Evolutionary conservation across 2,113 vertebrate genomes (phyloP).

Genomic region (Anguilla rostrata): DNA sequence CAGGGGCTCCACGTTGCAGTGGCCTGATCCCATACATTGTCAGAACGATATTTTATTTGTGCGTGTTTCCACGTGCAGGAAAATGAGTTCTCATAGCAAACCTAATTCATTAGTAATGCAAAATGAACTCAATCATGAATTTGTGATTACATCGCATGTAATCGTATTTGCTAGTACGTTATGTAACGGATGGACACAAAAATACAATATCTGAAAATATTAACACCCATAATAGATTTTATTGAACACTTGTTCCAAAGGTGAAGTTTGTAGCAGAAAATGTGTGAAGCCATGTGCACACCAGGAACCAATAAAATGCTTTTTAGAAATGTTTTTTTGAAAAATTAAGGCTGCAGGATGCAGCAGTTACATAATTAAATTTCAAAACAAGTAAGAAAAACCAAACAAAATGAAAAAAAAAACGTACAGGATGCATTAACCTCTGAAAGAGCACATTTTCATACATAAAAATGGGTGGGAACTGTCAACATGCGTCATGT

Average conservation of each 20-base stretch:
- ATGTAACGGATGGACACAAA: background rate
- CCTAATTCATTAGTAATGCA: no score
- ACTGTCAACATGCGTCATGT: constrained; percentile 57
- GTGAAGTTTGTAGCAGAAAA: constrained; percentile 59
- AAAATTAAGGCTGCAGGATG: constrained; percentile 38
- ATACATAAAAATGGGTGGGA: constrained; percentile 45
- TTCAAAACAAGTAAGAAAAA: constrained; percentile 49
- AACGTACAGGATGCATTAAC: constrained; percentile 44
- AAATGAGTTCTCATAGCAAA: no score
- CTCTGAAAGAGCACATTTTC: constrained; percentile 61
- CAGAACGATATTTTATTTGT: no score
- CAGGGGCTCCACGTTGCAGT: no score
- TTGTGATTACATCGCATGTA: no score
- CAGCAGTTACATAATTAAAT: constrained; percentile 26
- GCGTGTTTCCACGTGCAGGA: no score
- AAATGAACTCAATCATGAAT: background rate
- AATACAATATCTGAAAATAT: background rate
- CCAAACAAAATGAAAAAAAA: constrained; percentile 45
- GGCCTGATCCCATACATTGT: no score
- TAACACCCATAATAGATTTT: constrained; percentile 62
- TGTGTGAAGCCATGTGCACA: constrained; percentile 54
- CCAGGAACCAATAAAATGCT: constrained; percentile 41
- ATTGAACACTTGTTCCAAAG: constrained; percentile 68
- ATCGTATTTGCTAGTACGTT: background rate
- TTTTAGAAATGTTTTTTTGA: constrained; percentile 39